phyloP scores from a whole-genome alignment of 1,140 invertebrate genomes.

The Bicyclus anynana region DNA sequence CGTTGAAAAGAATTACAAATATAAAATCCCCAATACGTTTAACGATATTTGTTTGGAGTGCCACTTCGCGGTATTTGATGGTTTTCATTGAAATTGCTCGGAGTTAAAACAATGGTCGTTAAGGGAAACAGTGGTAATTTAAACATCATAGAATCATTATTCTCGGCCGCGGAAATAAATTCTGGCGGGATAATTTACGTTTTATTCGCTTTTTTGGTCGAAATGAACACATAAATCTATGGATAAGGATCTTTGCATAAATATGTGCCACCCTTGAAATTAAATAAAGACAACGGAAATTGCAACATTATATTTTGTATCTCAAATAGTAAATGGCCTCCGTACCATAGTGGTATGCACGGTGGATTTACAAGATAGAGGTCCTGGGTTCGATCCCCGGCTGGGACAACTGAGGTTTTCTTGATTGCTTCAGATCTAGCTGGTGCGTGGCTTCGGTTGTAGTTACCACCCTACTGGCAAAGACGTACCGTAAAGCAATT shows the following conservation, averaged over 20 bases:
- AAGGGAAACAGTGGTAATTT: constrained; percentile 30
- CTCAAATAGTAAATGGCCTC: too few relatives aligned
- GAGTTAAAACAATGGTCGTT: constrained; percentile 32
- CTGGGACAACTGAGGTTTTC: too few relatives aligned
- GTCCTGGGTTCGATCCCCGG: too few relatives aligned
- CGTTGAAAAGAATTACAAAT: neutral
- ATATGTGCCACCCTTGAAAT: constrained; percentile 33
- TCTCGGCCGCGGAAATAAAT: constrained; percentile 29
- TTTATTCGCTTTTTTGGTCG: constrained; percentile 32
- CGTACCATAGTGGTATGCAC: too few relatives aligned
- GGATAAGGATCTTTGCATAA: constrained; percentile 32
- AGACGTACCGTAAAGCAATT: too few relatives aligned
- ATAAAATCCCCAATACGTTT: constrained; percentile 16
- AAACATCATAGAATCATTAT: constrained; percentile 36
- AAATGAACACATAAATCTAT: constrained; percentile 34
- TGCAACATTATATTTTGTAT: neutral
- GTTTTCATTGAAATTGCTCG: constrained; percentile 28
- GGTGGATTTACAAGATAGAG: too few relatives aligned
- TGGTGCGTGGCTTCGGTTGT: too few relatives aligned
- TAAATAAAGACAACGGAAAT: constrained; percentile 29
- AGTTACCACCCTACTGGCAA: too few relatives aligned
- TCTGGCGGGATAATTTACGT: constrained; percentile 31
- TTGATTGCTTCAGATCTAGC: too few relatives aligned
- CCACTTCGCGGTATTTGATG: constrained; percentile 21
- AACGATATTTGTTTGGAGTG: constrained; percentile 12